Evolutionary conservation across 2,888 invertebrate species (phyloP).

Genomic region (Drosophila stalkeri): DNA sequence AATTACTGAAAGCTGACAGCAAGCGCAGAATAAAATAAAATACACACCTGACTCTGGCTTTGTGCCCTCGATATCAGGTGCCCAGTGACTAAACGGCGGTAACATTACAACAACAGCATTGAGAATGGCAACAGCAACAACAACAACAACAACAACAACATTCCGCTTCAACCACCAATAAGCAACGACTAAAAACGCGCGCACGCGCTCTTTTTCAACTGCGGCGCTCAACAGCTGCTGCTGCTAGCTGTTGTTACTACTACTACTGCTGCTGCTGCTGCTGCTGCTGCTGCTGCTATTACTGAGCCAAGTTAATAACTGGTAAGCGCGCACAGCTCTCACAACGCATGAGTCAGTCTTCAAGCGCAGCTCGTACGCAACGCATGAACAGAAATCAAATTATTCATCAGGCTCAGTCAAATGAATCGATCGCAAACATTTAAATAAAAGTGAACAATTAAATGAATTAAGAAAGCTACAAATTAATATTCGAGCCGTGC

Average conservation of each 20-base stretch:
- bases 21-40: constrained; percentile 27
- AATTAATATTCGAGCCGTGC: constrained; percentile 26
- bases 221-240: constrained; percentile 58
- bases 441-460: constrained; percentile 27
- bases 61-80: constrained; percentile 42
- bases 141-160: constrained; percentile 5
- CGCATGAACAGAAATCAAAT: constrained; percentile 41
- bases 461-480: constrained; percentile 14
- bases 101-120: constrained; percentile 29
- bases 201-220: constrained; percentile 68
- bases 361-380: constrained; percentile 70
- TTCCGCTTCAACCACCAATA: constrained; percentile 27
- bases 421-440: constrained; percentile 10
- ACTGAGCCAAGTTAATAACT: constrained; percentile 69
- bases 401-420: constrained; percentile 16
- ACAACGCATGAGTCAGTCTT: constrained; percentile 77
- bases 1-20: constrained; percentile 12
- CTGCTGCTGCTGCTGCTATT: constrained; percentile 23
- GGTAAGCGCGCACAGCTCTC: constrained; percentile 42
- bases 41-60: constrained; percentile 67
- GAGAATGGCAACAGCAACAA: constrained; percentile 27
- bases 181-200: constrained; percentile 63
- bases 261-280: constrained; percentile 13
- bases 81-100: constrained; percentile 51
- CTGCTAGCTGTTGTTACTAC: background rate